Percentiles rank a stretch among this genome's conserved stretches.
Evolutionary conservation across 2,113 vertebrate species (phyloP).

Genomic region (Saimiri boliviensis): DNA sequence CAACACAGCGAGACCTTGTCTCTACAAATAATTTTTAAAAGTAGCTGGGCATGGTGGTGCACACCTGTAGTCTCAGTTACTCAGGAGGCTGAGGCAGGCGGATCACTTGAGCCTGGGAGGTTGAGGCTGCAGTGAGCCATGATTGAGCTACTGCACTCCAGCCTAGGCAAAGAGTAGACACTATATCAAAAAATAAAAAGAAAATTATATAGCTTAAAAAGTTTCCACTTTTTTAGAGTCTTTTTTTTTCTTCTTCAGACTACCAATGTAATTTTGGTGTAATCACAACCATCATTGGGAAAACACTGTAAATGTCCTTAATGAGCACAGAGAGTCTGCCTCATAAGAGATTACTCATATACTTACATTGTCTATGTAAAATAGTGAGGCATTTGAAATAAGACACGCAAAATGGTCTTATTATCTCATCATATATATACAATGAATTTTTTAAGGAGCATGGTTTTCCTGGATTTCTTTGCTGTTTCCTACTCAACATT

Average conservation of each 20-base stretch:
- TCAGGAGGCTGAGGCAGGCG: too few species aligned
- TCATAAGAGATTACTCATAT: background rate
- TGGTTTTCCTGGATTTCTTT: conserved; percentile 29
- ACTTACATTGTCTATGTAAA: conserved; percentile 11
- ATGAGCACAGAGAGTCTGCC: background rate
- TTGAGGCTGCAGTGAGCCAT: too few species aligned
- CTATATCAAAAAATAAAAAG: background rate
- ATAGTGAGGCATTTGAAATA: background rate
- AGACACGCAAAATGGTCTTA: background rate
- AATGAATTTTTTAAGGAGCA: background rate
- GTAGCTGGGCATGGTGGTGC: too few species aligned
- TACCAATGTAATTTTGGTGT: background rate
- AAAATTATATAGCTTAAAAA: conserved; percentile 41
- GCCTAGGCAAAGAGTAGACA: too few species aligned
- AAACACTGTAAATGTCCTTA: conserved; percentile 13
- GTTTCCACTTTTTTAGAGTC: background rate
- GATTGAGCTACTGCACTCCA: too few species aligned
- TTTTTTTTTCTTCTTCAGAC: background rate
- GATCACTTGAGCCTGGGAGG: too few species aligned
- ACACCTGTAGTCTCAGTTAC: too few species aligned
- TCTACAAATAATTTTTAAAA: too few species aligned
- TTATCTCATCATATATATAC: background rate
- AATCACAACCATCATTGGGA: background rate
- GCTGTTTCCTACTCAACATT: background rate
- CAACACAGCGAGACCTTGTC: too few species aligned